phyloP scores from a whole-genome alignment of 1,140 invertebrate species.

The Bacillus rossius region DNA sequence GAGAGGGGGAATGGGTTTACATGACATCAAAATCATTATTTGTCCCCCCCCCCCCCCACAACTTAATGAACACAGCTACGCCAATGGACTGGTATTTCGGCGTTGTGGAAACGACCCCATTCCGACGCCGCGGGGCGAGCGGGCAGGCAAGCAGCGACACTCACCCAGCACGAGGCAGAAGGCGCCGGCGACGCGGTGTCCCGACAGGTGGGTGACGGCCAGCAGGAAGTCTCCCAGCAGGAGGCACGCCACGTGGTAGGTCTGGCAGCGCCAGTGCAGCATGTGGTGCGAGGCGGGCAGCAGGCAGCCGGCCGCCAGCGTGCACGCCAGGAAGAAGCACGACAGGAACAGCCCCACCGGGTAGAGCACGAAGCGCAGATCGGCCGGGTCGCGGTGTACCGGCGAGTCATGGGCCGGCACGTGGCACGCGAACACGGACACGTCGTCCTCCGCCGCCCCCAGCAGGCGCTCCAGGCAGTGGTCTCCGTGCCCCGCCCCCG shows the following conservation, averaged over 20 bases:
- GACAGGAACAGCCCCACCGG: constrained; percentile 69
- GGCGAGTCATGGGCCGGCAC: background rate
- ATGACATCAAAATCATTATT: no score
- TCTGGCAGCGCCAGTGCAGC: constrained; percentile 78
- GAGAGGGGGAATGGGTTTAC: no score
- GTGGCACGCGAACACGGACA: constrained; percentile 56
- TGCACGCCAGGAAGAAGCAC: constrained; percentile 69
- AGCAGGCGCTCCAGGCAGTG: constrained; percentile 57
- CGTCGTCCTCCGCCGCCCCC: constrained; percentile 42
- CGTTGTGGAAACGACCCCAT: no score
- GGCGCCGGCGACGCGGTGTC: constrained; percentile 47
- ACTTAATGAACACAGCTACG: no score
- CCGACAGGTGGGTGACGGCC: constrained; percentile 62
- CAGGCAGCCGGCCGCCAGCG: constrained; percentile 65
- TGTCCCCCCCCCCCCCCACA: no score
- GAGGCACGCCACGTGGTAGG: constrained; percentile 72
- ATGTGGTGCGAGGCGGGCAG: constrained; percentile 75
- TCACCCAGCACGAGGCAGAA: constrained; percentile 60
- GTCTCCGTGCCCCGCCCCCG: constrained; percentile 39
- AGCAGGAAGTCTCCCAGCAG: constrained; percentile 70
- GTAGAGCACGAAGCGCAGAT: constrained; percentile 60
- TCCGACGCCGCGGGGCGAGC: no score
- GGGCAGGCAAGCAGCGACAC: no score
- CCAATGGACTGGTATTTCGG: no score
- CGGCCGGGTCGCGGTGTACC: constrained; percentile 17